Base-by-base conservation (phyloP, 2,888 invertebrate genomes). In the Diplazon laetatorius region DNA sequence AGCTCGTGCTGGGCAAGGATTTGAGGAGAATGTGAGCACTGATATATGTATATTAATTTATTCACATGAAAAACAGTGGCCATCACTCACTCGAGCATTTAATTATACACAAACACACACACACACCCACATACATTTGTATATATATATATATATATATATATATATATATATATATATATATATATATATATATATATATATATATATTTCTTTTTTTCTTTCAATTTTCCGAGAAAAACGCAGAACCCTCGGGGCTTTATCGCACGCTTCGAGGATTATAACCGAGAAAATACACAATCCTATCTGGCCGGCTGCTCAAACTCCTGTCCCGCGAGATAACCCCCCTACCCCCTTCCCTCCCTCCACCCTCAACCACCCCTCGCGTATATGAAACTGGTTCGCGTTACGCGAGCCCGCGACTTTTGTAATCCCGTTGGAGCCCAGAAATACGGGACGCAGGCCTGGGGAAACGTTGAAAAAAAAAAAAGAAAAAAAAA, bases 201-300 rank as follows among this genome's bases (percentile, higher is more conserved):
- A 6, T 6, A 30, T 30, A 30, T 6, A 6, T 2, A 30, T 48
- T 8, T 48, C 35, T n/a, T 30, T 63, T 16, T 48, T 8, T 48
- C 35, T n/a, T 30, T 63, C 18, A 30, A 16, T 48, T 63, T 48
- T 30, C 5, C n/a, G 12, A 8, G 12, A 44, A 0, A n/a, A 65
- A 20, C 14, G 48, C 2, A 20, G n/a, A 35, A 50, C 37, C 37
- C 50, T 65, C 63, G 48, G 14, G 48, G 12, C n/a, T 50, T 50
- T 20, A 22, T 4, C 14, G 10, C 22, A 35, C 63, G 30, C 37
- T 50, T 14, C 8, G 37, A 37, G 37, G 20, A 18, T 5, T 50
- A 37, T 37, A 65, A 48, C 35, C 48, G 37, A n/a, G 48, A 65
- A 42, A 65, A 65, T 65, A 48, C 63, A 37, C 35, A 50, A 18